phyloP scores from a whole-genome alignment of 2,888 invertebrate genomes.

The Timema podura region DNA sequence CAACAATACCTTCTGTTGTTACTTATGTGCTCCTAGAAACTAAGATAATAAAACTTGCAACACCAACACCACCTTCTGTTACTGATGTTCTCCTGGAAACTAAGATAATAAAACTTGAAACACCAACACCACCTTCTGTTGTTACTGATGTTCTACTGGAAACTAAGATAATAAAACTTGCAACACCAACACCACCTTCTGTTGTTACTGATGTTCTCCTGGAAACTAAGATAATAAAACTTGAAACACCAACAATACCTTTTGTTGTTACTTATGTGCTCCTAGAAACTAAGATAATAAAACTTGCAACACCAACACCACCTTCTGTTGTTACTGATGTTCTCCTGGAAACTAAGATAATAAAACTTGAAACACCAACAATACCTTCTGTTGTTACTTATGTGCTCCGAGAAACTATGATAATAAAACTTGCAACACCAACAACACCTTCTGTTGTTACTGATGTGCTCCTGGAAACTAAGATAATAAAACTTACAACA shows the following conservation, averaged over 20 bases:
- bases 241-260: no score
- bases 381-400: constrained; percentile 73
- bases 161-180: no score
- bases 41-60: constrained; percentile 39
- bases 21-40: constrained; percentile 87
- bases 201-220: no score
- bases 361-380: constrained; percentile 49
- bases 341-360: constrained; percentile 75
- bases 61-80: constrained; percentile 68
- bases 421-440: constrained; percentile 42
- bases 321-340: constrained; percentile 75
- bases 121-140: no score
- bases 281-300: constrained; percentile 68
- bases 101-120: no score
- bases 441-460: constrained; percentile 70
- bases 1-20: constrained; percentile 70
- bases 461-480: constrained; percentile 87
- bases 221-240: no score
- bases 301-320: constrained; percentile 54
- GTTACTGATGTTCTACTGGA: no score
- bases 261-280: constrained; percentile 76
- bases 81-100: constrained; percentile 87
- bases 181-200: no score
- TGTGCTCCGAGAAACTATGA: constrained; percentile 80
- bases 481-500: no score